Base-by-base conservation (phyloP, 2,113 vertebrate species). In the Ammodytes dubius region DNA sequence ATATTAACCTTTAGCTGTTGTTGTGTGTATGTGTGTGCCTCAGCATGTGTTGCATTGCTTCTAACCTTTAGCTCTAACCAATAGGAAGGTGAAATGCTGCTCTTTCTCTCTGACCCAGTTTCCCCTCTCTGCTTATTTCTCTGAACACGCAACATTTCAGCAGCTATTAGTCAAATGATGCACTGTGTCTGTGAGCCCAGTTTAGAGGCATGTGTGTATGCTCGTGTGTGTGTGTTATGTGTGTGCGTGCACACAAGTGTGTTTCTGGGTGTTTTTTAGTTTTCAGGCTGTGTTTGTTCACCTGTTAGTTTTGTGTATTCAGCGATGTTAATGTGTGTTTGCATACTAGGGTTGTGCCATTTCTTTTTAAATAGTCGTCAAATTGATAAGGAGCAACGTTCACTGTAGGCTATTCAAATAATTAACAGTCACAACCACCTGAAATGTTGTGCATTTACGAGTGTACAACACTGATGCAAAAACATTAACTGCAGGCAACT, bases 91-190 rank as follows among this genome's bases (percentile, higher is more conserved):
- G 86, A 88, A 90, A 79, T 83, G 78, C 73, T 53, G 11, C 15
- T 68, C 81, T 67, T 81, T 86, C 79, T 60, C 87, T 61, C 50
- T 93, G 93, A 93, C 91, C 92, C 81, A 93, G 65, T 91, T 94
- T 92, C 79, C 69, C 70, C 19, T 67, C 85, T 87, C 85, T 87
- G 85, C 89, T 93, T 85, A 85, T 91, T 93, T 81, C 88, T 91
- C 89, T 74, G 81, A 90, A 90, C 90, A 93, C 72, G 85, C 90
- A 91, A 93, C 88, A 85, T 93, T 94, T 93, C 93, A 86, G 71
- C 88, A 86, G 89, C 87, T 90, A 91, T 93, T 93, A 93, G 91
- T 90, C 87, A 92, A 93, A 90, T 87, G 81, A 82, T 89, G 89
- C 84, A 52, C 70, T 49, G 70, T 87, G 70, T 87, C 80, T 79